These are phyloP conservation scores for Acanthopleura granulata DNA, from an alignment of 2,888 invertebrate genomes.

Conservation along the genomic window DNA sequence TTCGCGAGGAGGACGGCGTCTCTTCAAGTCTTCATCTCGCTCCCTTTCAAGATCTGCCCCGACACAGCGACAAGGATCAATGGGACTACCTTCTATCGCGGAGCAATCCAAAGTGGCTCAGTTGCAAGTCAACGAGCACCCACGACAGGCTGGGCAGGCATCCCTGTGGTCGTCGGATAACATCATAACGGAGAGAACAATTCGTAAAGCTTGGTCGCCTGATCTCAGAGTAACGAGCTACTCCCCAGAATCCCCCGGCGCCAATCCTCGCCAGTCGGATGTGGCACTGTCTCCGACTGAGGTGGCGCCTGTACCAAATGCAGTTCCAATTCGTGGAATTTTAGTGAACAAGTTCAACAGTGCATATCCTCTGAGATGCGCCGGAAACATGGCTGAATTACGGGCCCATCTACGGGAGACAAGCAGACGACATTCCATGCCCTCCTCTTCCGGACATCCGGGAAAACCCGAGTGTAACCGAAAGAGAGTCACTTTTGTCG, in stretches of 20 bases:
- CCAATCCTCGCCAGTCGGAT: no score
- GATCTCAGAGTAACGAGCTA: neutral
- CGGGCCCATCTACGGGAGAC: no score
- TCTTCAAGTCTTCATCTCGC: neutral
- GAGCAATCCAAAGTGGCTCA: neutral
- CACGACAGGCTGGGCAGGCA: neutral
- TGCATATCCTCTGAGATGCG: no score
- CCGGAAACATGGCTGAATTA: no score
- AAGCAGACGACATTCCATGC: no score
- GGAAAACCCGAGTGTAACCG: neutral
- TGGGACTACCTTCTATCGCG: neutral
- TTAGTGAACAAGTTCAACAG: no score
- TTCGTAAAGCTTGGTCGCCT: slow-evolving; percentile 1
- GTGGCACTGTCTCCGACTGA: no score
- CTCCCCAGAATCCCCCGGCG: no score
- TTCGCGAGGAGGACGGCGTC: neutral
- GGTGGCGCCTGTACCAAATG: no score
- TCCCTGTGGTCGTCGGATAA: neutral
- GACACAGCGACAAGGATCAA: neutral
- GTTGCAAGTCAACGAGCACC: neutral
- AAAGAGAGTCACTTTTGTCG: neutral
- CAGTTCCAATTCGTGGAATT: no score
- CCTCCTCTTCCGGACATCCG: no score
- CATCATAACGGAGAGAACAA: neutral
- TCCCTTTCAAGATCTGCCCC: neutral